Percentiles rank a stretch among this genome's conserved stretches.
These are phyloP conservation scores for Podocnemis expansa DNA, from an alignment of 2,113 vertebrate species.

Conservation along the genomic window DNA sequence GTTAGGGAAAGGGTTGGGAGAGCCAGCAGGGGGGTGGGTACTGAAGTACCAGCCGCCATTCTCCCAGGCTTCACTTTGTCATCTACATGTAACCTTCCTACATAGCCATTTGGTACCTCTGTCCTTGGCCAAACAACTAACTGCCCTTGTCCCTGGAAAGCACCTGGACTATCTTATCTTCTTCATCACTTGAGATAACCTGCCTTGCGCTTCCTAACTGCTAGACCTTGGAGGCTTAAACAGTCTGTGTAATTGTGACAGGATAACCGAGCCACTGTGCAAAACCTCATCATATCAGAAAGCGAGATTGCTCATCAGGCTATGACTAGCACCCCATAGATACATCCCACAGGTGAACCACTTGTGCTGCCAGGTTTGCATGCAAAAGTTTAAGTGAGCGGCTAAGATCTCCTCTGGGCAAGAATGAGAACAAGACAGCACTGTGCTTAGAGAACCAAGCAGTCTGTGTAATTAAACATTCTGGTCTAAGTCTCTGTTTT, in stretches of 20 bases:
- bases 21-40: too few relatives aligned
- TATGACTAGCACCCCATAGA: background rate
- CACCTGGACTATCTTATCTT: accelerated
- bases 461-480: slow-evolving; percentile 3
- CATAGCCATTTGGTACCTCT: accelerated
- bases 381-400: background rate
- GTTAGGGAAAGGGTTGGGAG: too few relatives aligned
- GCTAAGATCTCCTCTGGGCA: background rate
- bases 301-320: accelerated
- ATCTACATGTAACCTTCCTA: background rate
- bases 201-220: accelerated
- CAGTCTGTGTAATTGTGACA: background rate
- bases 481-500: background rate
- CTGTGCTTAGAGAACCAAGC: accelerated
- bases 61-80: background rate
- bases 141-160: background rate
- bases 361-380: background rate
- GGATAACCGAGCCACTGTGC: accelerated
- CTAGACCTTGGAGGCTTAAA: background rate
- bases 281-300: background rate
- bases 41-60: background rate
- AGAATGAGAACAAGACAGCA: background rate
- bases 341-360: background rate
- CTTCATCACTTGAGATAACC: background rate
- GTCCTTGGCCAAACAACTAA: accelerated